A percentile compares a stretch with the other conserved stretches of the same genome.
Conservation (phyloP, 2,888 invertebrate species). For the Nasonia oneida region DNA sequence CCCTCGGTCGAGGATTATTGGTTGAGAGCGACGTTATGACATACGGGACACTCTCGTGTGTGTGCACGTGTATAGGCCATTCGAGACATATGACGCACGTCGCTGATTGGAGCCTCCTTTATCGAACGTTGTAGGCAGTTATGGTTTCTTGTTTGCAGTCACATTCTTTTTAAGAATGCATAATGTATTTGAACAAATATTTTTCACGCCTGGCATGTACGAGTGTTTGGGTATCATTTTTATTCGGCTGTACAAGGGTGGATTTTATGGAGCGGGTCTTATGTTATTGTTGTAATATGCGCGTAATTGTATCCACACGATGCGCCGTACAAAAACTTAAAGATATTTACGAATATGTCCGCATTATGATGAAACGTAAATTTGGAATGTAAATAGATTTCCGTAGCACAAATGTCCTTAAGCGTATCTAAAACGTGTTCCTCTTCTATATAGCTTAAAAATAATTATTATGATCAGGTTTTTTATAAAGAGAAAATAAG, state of each 20-base stretch:
- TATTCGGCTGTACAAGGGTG: background rate
- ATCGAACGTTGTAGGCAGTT: background rate
- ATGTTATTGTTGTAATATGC: background rate
- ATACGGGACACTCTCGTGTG: background rate
- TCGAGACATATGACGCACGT: background rate
- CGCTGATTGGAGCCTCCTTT: background rate
- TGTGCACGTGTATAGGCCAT: background rate
- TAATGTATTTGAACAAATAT: no score
- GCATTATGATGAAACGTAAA: no score
- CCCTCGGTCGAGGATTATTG: background rate
- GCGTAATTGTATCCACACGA: background rate
- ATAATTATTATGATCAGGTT: background rate
- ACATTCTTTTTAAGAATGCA: background rate
- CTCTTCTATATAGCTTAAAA: no score
- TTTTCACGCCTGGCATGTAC: no score
- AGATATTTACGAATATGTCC: no score
- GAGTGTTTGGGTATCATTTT: no score
- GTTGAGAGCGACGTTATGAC: background rate
- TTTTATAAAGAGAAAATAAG: no score
- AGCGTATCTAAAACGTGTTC: no score
- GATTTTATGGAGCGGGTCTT: background rate
- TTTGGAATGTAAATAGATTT: no score
- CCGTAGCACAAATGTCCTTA: no score
- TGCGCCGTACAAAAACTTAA: no score
- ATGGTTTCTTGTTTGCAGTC: background rate